phyloP scores from a whole-genome alignment of 1,140 invertebrate genomes.

The Eriosoma lanigerum region DNA sequence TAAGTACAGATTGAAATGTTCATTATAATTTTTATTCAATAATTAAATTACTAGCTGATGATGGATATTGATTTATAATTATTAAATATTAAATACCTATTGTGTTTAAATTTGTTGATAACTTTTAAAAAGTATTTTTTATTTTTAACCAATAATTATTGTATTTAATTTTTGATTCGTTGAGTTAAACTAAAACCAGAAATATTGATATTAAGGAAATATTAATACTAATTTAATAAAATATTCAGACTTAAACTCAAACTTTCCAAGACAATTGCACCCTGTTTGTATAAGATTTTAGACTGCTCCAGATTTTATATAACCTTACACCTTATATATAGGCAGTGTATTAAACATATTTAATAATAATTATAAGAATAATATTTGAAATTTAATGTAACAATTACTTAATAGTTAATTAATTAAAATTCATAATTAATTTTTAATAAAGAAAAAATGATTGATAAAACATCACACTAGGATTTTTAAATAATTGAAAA shows the following conservation, averaged over 20 bases:
- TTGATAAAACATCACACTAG: neutral
- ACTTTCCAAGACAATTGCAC: neutral
- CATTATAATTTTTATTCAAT: too few relatives aligned
- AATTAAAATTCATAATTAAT: conserved; percentile 8
- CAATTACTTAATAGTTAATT: conserved; percentile 8
- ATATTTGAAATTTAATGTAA: conserved; percentile 26
- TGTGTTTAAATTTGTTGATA: too few relatives aligned
- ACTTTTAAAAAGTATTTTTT: neutral
- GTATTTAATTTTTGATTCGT: neutral
- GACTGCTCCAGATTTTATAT: conserved; percentile 13
- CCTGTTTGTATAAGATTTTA: conserved; percentile 18
- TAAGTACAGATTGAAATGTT: too few relatives aligned
- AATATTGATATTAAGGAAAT: neutral
- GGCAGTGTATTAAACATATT: conserved; percentile 30
- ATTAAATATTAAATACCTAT: too few relatives aligned
- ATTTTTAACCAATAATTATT: neutral
- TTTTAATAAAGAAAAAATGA: conserved; percentile 3
- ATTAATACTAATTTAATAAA: neutral
- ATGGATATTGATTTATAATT: too few relatives aligned
- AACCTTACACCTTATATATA: conserved; percentile 20
- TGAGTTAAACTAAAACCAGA: neutral
- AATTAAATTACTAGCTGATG: too few relatives aligned
- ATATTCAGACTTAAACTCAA: conserved; percentile 23
- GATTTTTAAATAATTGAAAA: conserved; percentile 24
- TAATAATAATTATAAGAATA: conserved; percentile 33